These are phyloP conservation scores for Candoia aspera DNA, from an alignment of 2,113 vertebrate genomes.

Conservation along the genomic window DNA sequence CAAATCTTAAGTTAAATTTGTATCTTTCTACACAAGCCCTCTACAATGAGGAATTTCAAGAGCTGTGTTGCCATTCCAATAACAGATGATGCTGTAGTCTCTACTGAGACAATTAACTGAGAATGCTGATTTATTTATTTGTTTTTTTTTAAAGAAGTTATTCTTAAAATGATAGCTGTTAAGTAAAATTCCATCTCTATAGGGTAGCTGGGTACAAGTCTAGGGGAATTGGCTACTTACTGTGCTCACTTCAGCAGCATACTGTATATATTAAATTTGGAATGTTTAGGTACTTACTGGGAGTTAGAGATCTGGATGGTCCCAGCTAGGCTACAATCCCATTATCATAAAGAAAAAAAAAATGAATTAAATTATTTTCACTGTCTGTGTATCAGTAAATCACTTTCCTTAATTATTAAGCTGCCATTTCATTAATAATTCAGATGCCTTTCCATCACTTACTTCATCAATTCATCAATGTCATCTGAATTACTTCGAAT, in stretches of 20 bases:
- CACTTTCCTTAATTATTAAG: neutral
- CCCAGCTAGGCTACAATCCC: neutral
- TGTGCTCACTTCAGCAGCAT: neutral
- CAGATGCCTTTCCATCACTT: neutral
- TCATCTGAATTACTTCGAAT: neutral
- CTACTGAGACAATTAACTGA: neutral
- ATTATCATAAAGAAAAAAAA: neutral
- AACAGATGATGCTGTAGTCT: neutral
- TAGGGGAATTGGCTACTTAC: neutral
- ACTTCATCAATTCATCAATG: neutral
- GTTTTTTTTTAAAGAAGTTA: neutral
- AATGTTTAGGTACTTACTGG: neutral
- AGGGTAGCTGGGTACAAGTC: neutral
- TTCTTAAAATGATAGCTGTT: neutral
- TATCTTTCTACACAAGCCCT: no score
- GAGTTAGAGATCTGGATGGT: neutral
- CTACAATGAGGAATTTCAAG: no score
- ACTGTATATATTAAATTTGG: neutral
- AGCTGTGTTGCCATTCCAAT: no score
- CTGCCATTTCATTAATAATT: neutral
- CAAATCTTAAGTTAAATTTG: no score
- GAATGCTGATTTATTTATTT: neutral
- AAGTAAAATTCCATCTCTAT: neutral
- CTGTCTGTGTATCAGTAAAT: neutral
- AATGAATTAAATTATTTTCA: neutral